These are phyloP conservation scores for Rhopalosiphum nymphaeae DNA, from an alignment of 2,888 invertebrate species.

Conservation along the genomic window DNA sequence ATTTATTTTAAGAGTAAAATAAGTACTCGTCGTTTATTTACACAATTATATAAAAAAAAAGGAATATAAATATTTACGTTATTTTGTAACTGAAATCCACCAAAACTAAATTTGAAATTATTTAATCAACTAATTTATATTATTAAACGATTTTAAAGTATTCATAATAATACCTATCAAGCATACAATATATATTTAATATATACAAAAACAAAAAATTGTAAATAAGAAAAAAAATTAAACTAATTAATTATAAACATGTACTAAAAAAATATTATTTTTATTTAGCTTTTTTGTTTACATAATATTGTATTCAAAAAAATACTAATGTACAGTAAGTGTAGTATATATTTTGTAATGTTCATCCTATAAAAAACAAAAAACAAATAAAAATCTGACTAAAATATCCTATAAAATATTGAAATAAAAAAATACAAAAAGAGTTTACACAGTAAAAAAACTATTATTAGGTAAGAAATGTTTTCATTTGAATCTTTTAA, in stretches of 20 bases:
- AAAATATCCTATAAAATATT: neutral
- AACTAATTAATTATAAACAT: too few species aligned
- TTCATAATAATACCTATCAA: neutral
- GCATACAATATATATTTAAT: neutral
- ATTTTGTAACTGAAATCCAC: neutral
- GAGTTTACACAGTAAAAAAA: neutral
- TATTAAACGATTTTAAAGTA: neutral
- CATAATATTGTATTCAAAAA: neutral
- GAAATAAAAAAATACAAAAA: neutral
- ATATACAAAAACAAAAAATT: neutral
- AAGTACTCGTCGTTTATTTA: neutral
- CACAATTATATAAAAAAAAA: neutral
- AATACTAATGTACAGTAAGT: neutral
- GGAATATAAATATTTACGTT: neutral
- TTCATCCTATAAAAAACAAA: neutral
- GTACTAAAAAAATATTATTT: neutral
- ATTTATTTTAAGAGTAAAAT: neutral
- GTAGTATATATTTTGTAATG: neutral
- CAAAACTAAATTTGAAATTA: neutral
- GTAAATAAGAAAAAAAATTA: neutral
- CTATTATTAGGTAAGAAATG: neutral
- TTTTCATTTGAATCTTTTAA: neutral
- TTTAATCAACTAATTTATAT: neutral
- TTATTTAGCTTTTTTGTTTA: neutral
- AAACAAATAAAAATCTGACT: neutral